phyloP scores from a whole-genome alignment of 2,113 vertebrate genomes.

The Condylura cristata region DNA sequence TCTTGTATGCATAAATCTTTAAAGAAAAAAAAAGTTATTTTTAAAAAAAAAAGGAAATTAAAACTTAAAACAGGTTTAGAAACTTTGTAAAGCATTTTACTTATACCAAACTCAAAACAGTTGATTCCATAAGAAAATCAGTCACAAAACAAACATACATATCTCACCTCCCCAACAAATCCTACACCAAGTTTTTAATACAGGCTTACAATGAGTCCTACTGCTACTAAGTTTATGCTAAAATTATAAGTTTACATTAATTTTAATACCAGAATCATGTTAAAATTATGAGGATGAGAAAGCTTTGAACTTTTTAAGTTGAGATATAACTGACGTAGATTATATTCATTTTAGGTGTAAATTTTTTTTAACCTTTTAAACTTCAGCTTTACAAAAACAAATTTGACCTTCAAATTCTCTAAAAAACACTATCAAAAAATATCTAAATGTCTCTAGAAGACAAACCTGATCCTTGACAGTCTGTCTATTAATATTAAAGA shows the following conservation, averaged over 20 bases:
- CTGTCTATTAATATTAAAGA: neutral
- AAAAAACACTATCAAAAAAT: neutral
- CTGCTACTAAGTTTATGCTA: neutral
- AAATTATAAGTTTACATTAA: conserved; percentile 1
- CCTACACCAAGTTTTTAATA: neutral
- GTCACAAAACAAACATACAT: no score
- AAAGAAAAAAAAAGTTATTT: no score
- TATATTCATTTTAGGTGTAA: neutral
- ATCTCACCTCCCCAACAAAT: no score
- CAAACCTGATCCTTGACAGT: neutral
- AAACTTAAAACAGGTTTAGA: no score
- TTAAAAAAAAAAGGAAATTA: no score
- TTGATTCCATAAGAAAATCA: no score
- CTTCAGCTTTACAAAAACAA: conserved; percentile 29
- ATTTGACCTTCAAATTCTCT: neutral
- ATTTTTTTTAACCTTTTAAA: neutral
- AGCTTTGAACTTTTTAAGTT: neutral
- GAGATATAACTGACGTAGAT: neutral
- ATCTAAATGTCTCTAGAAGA: neutral
- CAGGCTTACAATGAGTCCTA: neutral
- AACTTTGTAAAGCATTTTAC: no score
- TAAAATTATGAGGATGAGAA: neutral
- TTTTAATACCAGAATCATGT: neutral
- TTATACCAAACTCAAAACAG: no score
- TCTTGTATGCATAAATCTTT: no score